These are phyloP conservation scores for Platycheirus albimanus DNA, from an alignment of 2,888 invertebrate genomes.

Conservation along the genomic window DNA sequence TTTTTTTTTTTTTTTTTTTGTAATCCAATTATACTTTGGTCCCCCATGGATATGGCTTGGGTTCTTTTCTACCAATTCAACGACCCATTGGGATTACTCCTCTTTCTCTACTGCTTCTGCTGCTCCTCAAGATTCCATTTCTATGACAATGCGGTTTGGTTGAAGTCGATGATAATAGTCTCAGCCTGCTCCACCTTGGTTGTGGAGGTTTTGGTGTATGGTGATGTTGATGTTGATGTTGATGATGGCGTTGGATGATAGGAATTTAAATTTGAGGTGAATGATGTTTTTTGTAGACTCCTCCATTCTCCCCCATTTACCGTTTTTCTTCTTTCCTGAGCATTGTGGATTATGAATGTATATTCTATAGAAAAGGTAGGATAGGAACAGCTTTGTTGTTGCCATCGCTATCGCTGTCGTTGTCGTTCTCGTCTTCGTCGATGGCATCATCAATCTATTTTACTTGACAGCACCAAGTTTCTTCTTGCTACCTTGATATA, in stretches of 20 bases:
- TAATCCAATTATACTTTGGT: slow-evolving; percentile 60
- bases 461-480: slow-evolving; percentile 57
- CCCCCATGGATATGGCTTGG: slow-evolving; percentile 39
- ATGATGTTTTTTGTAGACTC: slow-evolving; percentile 54
- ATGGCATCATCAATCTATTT: slow-evolving; percentile 71
- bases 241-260: slow-evolving; percentile 57
- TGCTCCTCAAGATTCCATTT: slow-evolving; percentile 45
- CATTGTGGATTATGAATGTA: slow-evolving; percentile 24
- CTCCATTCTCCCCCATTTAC: slow-evolving; percentile 34
- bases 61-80: slow-evolving; percentile 35
- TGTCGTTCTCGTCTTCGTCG: slow-evolving; percentile 14
- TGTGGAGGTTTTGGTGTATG: slow-evolving; percentile 17
- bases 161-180: slow-evolving; percentile 1
- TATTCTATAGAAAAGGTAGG: slow-evolving; percentile 8
- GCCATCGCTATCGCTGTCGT: too few species aligned
- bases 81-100: slow-evolving; percentile 41
- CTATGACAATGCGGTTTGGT: slow-evolving; percentile 57
- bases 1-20: slow-evolving; percentile 27
- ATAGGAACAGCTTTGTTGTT: slow-evolving; percentile 4
- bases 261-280: slow-evolving; percentile 69
- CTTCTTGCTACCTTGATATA: slow-evolving; percentile 24
- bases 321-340: slow-evolving; percentile 42
- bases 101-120: slow-evolving; percentile 30
- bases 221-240: slow-evolving; percentile 26
- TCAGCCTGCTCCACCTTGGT: slow-evolving; percentile 25